phyloP scores from a whole-genome alignment of 2,113 vertebrate genomes.

The Sigmodon hispidus region DNA sequence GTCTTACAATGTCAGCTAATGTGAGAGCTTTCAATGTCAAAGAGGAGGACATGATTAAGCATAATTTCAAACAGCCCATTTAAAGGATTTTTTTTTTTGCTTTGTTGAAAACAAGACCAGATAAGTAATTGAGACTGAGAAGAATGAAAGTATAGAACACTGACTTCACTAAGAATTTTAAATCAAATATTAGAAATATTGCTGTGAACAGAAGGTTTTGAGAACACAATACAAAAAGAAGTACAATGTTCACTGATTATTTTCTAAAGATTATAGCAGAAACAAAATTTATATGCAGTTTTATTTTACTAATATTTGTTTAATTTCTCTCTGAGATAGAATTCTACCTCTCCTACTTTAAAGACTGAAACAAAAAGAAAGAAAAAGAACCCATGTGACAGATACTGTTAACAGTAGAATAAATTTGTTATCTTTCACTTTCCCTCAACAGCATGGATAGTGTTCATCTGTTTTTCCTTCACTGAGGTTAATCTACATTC shows the following conservation, averaged over 20 bases:
- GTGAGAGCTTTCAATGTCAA: slow-evolving; percentile 45
- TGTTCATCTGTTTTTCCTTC: neutral
- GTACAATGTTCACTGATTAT: neutral
- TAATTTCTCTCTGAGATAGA: neutral
- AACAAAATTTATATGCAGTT: neutral
- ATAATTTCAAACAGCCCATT: slow-evolving; percentile 27
- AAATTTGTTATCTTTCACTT: neutral
- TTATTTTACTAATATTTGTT: slow-evolving; percentile 30
- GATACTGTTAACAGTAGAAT: neutral
- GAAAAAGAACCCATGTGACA: fast-evolving
- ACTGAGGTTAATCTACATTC: neutral
- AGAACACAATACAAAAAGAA: neutral
- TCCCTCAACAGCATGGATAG: neutral
- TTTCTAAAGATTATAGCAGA: neutral
- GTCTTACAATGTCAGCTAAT: neutral
- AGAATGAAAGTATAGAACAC: neutral
- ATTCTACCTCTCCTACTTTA: neutral
- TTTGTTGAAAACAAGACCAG: slow-evolving; percentile 30
- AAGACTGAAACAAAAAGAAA: neutral
- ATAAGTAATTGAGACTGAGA: neutral
- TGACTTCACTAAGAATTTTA: slow-evolving; percentile 8
- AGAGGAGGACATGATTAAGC: neutral
- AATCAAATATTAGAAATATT: slow-evolving; percentile 29
- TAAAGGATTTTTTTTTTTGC: slow-evolving; percentile 43
- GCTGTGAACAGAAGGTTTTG: neutral